A percentile compares a stretch with the other conserved stretches of the same genome.
These are phyloP conservation scores for Rosalia funebris DNA, from an alignment of 2,888 invertebrate species.

Conservation along the genomic window DNA sequence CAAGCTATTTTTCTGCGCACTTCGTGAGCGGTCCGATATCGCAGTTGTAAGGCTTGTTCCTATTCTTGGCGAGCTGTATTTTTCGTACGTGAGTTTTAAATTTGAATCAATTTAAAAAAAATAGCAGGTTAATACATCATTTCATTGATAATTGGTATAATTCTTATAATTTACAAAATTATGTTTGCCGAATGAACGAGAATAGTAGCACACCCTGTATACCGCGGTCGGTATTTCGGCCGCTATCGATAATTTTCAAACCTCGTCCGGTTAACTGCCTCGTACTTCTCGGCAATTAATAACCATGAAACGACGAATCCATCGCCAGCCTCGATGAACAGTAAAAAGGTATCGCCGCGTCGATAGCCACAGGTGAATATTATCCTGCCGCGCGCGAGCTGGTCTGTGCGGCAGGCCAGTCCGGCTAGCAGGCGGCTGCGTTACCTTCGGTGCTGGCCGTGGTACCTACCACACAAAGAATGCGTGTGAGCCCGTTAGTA, in stretches of 20 bases:
- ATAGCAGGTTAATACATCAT: too few relatives aligned
- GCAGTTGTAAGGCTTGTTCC: too few relatives aligned
- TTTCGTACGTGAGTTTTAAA: too few relatives aligned
- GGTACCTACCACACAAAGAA: slow-evolving; percentile 55
- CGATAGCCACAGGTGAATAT: slow-evolving; percentile 27
- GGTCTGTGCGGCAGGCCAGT: too few relatives aligned
- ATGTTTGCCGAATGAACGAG: background rate
- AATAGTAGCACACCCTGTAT: background rate
- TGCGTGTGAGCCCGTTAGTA: slow-evolving; percentile 57
- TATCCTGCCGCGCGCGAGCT: slow-evolving; percentile 33
- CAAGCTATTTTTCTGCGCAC: too few relatives aligned
- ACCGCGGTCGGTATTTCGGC: background rate
- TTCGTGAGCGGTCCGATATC: too few relatives aligned
- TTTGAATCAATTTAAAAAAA: too few relatives aligned
- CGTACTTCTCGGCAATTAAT: slow-evolving; percentile 1
- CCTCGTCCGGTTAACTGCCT: background rate
- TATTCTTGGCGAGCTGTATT: too few relatives aligned
- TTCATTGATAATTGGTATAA: too few relatives aligned
- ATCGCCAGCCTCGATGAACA: slow-evolving; percentile 11
- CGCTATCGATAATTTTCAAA: background rate
- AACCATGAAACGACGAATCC: slow-evolving; percentile 16
- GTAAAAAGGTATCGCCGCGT: slow-evolving; percentile 18
- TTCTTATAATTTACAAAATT: too few relatives aligned
- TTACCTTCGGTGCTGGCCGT: slow-evolving; percentile 32
- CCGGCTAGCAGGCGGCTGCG: slow-evolving; percentile 32